Conservation (phyloP, 2,888 invertebrate genomes). For the Teinopalpus imperialis region DNA sequence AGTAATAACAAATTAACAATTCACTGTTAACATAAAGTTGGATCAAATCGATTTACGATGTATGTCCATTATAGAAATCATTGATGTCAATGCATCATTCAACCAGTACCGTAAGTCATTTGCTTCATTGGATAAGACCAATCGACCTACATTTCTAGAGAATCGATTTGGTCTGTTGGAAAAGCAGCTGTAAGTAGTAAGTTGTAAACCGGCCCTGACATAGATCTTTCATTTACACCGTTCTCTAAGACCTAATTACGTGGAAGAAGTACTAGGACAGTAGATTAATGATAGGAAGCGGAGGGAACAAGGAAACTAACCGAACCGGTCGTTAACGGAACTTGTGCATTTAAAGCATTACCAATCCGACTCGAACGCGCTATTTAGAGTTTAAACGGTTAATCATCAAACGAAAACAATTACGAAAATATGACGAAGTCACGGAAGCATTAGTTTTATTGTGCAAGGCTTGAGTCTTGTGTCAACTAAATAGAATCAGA, state of each 20-base stretch:
- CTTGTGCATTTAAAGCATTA: slow-evolving; percentile 26
- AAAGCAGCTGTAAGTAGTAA: slow-evolving; percentile 30
- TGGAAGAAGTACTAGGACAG: slow-evolving; percentile 37
- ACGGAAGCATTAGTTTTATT: slow-evolving; percentile 10
- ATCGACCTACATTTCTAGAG: slow-evolving; percentile 43
- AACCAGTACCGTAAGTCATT: slow-evolving; percentile 32
- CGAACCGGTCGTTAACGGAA: slow-evolving; percentile 52
- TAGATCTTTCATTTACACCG: slow-evolving; percentile 56
- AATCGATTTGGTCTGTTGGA: slow-evolving; percentile 18
- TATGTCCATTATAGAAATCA: slow-evolving; percentile 14
- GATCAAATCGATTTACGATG: slow-evolving; percentile 12
- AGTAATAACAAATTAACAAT: too few species aligned
- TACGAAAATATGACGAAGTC: slow-evolving; percentile 17
- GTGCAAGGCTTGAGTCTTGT: too few species aligned
- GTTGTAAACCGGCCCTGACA: slow-evolving; percentile 57
- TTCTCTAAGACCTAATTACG: slow-evolving; percentile 60
- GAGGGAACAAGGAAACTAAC: slow-evolving; percentile 45
- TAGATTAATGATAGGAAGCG: slow-evolving; percentile 58
- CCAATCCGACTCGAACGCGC: slow-evolving; percentile 18
- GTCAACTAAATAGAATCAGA: too few species aligned
- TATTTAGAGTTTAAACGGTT: slow-evolving; percentile 21
- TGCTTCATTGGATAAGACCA: slow-evolving; percentile 42
- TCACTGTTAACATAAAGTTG: too few species aligned
- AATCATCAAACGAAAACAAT: slow-evolving; percentile 7
- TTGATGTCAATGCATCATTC: slow-evolving; percentile 29